phyloP scores from a whole-genome alignment of 2,797 vertebrate genomes.

The Clarias laeviceps region DNA sequence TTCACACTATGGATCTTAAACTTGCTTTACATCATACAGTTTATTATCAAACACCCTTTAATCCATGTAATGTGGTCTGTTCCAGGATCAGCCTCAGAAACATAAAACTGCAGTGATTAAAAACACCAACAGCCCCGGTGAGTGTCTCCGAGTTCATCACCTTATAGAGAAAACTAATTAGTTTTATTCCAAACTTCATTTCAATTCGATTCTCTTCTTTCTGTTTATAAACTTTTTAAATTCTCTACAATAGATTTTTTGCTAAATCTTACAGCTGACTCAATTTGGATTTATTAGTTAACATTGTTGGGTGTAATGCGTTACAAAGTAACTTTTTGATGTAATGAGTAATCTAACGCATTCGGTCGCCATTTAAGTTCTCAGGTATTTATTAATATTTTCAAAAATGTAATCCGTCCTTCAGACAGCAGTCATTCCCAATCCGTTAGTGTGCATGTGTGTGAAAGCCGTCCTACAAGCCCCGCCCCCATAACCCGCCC shows the following conservation, averaged over 20 bases:
- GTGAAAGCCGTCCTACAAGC: too few relatives aligned
- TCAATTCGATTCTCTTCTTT: background rate
- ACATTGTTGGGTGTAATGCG: too few relatives aligned
- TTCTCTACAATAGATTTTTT: background rate
- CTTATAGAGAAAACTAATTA: background rate
- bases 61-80: background rate
- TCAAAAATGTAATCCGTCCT: too few relatives aligned
- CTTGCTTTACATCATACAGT: background rate
- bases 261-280: background rate
- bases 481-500: too few relatives aligned
- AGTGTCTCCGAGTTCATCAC: background rate
- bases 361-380: too few relatives aligned
- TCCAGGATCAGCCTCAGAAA: conserved; percentile 92
- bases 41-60: background rate
- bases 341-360: too few relatives aligned
- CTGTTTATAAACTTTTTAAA: background rate
- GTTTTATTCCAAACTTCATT: background rate
- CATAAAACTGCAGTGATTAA: conserved; percentile 91
- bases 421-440: too few relatives aligned
- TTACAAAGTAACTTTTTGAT: too few relatives aligned
- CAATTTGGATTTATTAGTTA: background rate
- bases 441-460: too few relatives aligned
- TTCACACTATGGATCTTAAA: background rate
- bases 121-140: conserved; percentile 93
- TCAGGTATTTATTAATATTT: too few relatives aligned